A percentile compares a stretch with the other conserved stretches of the same genome.
These are phyloP conservation scores for Lottia scabra DNA, from an alignment of 2,888 invertebrate species.

Conservation along the genomic window DNA sequence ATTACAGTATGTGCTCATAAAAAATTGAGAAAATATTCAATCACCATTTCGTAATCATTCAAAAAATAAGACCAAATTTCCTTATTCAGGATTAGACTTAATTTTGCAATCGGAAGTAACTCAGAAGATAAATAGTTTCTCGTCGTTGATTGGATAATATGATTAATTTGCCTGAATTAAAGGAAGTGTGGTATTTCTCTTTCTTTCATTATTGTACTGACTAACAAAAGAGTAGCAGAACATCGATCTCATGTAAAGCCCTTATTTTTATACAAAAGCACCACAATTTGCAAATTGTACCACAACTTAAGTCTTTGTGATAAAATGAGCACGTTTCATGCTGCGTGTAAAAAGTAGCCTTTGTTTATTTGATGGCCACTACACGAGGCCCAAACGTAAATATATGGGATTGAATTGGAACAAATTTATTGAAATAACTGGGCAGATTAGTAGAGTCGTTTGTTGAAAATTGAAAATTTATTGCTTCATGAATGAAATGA, in stretches of 20 bases:
- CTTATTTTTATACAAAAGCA: no score
- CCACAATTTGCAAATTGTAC: no score
- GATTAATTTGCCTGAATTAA: neutral
- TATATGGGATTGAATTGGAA: conserved; percentile 16
- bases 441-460: conserved; percentile 13
- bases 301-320: no score
- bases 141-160: neutral
- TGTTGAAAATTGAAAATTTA: conserved; percentile 28
- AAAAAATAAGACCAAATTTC: neutral
- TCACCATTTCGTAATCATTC: conserved; percentile 4
- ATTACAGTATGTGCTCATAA: no score
- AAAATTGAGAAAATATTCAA: neutral
- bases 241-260: no score
- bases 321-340: no score
- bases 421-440: conserved; percentile 20
- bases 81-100: neutral
- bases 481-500: conserved; percentile 22
- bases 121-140: conserved; percentile 3
- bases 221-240: no score
- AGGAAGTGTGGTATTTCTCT: neutral
- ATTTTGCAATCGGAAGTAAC: conserved; percentile 3
- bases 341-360: neutral
- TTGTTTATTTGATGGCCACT: neutral
- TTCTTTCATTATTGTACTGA: no score
- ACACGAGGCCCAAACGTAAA: conserved; percentile 19